Evolutionary conservation across 2,797 vertebrate genomes (phyloP), one percentile per base, ranked within the genome.

Genomic region (Enoplosus armatus): DNA sequence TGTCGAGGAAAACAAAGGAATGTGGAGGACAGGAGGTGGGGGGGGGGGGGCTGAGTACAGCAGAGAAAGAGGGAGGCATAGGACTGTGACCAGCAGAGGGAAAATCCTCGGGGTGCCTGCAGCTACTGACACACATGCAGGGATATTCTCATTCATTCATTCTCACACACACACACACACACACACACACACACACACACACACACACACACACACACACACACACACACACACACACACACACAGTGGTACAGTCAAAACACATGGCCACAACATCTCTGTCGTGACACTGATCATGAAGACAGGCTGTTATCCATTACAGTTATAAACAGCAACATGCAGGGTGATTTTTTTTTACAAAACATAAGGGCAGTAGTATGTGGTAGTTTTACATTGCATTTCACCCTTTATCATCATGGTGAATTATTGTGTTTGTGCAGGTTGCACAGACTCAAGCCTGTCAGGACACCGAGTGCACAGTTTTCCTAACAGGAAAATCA

Each of bases 1-100:
- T 67, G 58, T 80, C n/a, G 18, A 75, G 62, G 77, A 85, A 84
- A 84, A 84, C 66, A 84, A 87, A 84, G 61, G 68, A 84, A 82
- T 80, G 60, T 61, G 33, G 75, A 74, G 48, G 58, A 67, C 61
- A 37, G 59, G 53, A 72, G 59, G 29, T 22, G 51, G 54, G n/a
- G 33, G 8, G 11, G 43, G 37, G 0, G 5, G 14, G 45, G 37
- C 31, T 2, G 24, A 79, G 59, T 45, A 45, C 37, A 62, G 69
- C 53, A 55, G 35, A 62, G 73, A 29, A 0, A 43, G 39, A 48
- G 54, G 43, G 65, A 75, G 60, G 47, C 51, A 60, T 0, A 47
- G 71, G 71, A 78, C 56, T 31, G 70, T 69, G 83, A 73, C 70
- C 47, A 50, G 73, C 27, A 53, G 60, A 84, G 70, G 79, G 74